A percentile compares a stretch with the other conserved stretches of the same genome.
Conservation (phyloP, 1,140 invertebrate species). For the Eriocheir sinensis region DNA sequence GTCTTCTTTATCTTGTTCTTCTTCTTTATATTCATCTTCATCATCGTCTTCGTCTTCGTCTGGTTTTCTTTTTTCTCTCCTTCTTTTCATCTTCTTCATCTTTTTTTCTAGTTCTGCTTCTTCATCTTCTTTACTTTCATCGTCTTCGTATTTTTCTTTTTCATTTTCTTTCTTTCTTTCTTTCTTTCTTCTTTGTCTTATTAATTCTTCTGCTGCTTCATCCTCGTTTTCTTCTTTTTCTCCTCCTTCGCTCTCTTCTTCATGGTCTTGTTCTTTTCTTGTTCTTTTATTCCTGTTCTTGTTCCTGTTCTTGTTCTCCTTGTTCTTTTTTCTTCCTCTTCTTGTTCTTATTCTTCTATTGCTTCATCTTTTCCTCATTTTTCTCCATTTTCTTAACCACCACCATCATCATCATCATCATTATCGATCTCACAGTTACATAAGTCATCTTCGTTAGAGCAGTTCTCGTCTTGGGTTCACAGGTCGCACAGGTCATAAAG, state of each 20-base stretch:
- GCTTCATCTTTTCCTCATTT: not conserved
- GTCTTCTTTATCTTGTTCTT: not conserved
- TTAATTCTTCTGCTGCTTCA: not conserved
- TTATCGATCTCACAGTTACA: not conserved
- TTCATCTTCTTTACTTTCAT: not conserved
- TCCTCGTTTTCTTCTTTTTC: too few relatives aligned
- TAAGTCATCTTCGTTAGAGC: not conserved
- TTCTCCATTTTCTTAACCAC: not conserved
- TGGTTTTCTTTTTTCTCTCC: not conserved
- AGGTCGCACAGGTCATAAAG: too few relatives aligned
- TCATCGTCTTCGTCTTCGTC: too few relatives aligned
- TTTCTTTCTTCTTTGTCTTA: not conserved
- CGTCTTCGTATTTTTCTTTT: not conserved
- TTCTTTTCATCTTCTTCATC: not conserved
- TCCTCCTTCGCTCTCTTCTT: not conserved
- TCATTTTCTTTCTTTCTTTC: not conserved
- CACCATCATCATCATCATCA: not conserved
- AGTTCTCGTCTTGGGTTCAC: not conserved
- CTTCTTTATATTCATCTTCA: too few relatives aligned
- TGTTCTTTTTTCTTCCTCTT: slow-evolving; percentile 15
- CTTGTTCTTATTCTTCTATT: not conserved
- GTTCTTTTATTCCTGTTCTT: too few relatives aligned
- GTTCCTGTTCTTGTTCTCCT: not conserved
- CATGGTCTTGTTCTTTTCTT: not conserved
- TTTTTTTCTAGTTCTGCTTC: not conserved